These are phyloP conservation scores for Chloroceryle inda DNA, from an alignment of 2,797 vertebrate genomes.

Conservation along the genomic window DNA sequence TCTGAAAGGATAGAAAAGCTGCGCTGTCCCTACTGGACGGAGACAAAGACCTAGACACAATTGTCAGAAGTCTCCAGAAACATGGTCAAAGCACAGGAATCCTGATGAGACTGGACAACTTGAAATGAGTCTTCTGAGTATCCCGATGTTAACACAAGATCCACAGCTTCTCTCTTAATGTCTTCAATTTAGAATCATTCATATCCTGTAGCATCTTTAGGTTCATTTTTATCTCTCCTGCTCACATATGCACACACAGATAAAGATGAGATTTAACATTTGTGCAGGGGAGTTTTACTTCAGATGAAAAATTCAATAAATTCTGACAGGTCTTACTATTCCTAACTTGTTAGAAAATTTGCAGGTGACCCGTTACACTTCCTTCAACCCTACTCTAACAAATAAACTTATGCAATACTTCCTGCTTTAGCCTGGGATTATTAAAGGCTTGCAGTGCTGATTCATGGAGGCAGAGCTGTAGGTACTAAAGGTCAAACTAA, in stretches of 20 bases:
- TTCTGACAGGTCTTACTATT: neutral
- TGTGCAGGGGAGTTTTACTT: neutral
- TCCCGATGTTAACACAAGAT: neutral
- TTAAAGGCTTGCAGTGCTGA: neutral
- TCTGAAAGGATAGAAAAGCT: neutral
- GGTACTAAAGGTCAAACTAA: slow-evolving; percentile 10
- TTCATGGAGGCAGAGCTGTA: neutral
- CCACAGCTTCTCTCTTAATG: neutral
- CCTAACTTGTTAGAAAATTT: neutral
- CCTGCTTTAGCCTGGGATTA: neutral
- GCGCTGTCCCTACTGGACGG: rapidly evolving
- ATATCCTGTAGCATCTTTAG: neutral
- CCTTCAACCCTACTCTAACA: neutral
- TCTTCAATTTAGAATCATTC: neutral
- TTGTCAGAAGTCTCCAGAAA: neutral
- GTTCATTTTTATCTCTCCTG: neutral
- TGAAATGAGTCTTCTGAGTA: neutral
- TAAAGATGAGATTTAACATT: slow-evolving; percentile 12
- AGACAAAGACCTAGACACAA: neutral
- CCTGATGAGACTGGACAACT: neutral
- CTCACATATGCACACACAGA: neutral
- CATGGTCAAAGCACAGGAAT: neutral
- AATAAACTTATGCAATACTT: neutral
- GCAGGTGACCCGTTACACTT: neutral
- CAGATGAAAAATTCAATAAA: neutral